A percentile compares a stretch with the other conserved stretches of the same genome.
phyloP scores from a whole-genome alignment of 2,797 vertebrate genomes.

The Betta splendens region DNA sequence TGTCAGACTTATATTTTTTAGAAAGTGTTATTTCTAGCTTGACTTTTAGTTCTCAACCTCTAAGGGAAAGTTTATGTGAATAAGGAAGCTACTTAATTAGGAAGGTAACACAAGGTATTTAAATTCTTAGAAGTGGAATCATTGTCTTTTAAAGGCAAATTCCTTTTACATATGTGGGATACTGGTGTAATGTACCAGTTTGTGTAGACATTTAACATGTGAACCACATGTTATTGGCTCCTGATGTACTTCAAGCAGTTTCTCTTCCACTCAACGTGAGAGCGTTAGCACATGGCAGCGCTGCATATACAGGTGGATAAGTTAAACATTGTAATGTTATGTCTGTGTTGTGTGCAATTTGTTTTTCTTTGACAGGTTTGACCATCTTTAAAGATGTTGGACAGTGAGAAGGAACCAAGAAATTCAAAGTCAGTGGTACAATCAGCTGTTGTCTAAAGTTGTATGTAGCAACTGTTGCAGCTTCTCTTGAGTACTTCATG shows the following conservation, averaged over 20 bases:
- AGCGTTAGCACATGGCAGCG: not conserved
- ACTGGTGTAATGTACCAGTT: not conserved
- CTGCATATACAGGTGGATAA: not conserved
- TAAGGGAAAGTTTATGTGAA: too few relatives aligned
- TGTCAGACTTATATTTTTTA: too few relatives aligned
- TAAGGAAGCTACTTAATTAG: too few relatives aligned
- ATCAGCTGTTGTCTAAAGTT: not conserved
- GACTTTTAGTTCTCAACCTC: too few relatives aligned
- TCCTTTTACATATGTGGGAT: too few relatives aligned
- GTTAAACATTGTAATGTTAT: constrained; percentile 68
- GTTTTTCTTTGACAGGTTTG: constrained; percentile 84
- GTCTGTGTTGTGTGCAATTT: constrained; percentile 81
- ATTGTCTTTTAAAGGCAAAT: too few relatives aligned
- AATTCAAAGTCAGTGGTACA: constrained; percentile 50
- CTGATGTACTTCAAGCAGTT: too few relatives aligned
- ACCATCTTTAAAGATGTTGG: constrained; percentile 75
- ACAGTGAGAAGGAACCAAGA: constrained; percentile 71
- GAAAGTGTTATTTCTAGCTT: too few relatives aligned
- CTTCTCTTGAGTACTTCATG: not conserved
- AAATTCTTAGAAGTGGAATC: too few relatives aligned
- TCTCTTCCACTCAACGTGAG: not conserved
- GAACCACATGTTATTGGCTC: not conserved
- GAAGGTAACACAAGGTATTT: too few relatives aligned
- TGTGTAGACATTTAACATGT: not conserved
- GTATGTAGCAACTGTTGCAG: constrained; percentile 28